Evolutionary conservation across 2,888 invertebrate species (phyloP), one percentile per base, ranked within the genome.

Genomic region (Drosophila dives): DNA sequence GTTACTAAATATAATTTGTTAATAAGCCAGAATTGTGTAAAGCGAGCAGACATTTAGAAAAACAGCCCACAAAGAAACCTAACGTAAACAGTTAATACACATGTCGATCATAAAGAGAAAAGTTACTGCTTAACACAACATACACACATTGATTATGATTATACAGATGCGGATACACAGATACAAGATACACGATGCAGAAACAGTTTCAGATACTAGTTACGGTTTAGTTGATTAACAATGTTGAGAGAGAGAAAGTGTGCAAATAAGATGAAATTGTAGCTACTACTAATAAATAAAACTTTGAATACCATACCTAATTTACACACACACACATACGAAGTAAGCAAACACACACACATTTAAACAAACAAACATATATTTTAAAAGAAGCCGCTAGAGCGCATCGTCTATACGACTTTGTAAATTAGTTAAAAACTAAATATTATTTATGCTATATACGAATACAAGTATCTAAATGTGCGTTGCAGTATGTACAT

Each of bases 391-490:
- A 78, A 87, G 88, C 77, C 87, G 85, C 83, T 87, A 80, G 85
- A 89, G 87, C 89, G 87, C 88, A 86, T 86, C 74, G 85, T 86
- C 84, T 81, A 77, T 70, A 86, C 80, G 88, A 85, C 77, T 81
- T 82, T 91, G 91, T 91, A 91, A 81, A 91, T 86, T 91, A 91
- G 89, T 89, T 90, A 90, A 90, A 91, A 89, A 91, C 80, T 89
- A 85, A 75, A 78, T 75, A 80, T 75, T 78, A 78, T 78, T 78
- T 78, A 78, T 80, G 62, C 78, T 79, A 85, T 88, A 79, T 83
- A 83, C 69, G 70, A 86, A 64, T 84, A 81, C 75, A 67, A 79
- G 72, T 78, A 85, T 88, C 86, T 73, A 77, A 78, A 78, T 79
- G 83, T 86, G 88, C 83, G 82, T 84, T 87, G 84, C 84, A 75